A percentile compares a stretch with the other conserved stretches of the same genome.
phyloP scores from a whole-genome alignment of 1,140 invertebrate species.

The Paraescarpia echinospica region DNA sequence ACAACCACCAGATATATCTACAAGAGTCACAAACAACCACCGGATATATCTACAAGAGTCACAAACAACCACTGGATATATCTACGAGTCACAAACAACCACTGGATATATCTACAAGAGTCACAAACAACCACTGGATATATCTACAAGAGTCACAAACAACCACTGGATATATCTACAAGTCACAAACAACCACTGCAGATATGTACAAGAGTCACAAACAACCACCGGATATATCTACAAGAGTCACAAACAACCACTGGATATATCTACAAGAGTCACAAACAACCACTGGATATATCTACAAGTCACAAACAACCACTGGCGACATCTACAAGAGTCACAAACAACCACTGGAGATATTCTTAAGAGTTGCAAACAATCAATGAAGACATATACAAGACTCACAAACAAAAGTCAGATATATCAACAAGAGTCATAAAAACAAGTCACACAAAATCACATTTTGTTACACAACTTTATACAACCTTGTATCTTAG shows the following conservation, averaged over 20 bases:
- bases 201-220: conserved; percentile 48
- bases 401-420: neutral
- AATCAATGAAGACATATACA: neutral
- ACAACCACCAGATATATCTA: neutral
- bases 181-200: too few species aligned
- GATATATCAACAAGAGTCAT: too few species aligned
- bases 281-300: too few species aligned
- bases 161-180: neutral
- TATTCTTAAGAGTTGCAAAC: neutral
- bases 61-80: neutral
- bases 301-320: conserved; percentile 65
- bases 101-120: neutral
- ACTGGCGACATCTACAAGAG: conserved; percentile 71
- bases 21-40: conserved; percentile 70
- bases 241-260: conserved; percentile 31
- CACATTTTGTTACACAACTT: conserved; percentile 6
- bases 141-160: conserved; percentile 60
- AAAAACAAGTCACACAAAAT: neutral
- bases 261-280: neutral
- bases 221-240: conserved; percentile 78
- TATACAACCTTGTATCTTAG: too few species aligned
- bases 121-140: conserved; percentile 77
- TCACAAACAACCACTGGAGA: neutral
- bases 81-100: too few species aligned
- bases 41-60: conserved; percentile 68